phyloP scores from a whole-genome alignment of 2,888 invertebrate species.

The Macroteleia sp. region DNA sequence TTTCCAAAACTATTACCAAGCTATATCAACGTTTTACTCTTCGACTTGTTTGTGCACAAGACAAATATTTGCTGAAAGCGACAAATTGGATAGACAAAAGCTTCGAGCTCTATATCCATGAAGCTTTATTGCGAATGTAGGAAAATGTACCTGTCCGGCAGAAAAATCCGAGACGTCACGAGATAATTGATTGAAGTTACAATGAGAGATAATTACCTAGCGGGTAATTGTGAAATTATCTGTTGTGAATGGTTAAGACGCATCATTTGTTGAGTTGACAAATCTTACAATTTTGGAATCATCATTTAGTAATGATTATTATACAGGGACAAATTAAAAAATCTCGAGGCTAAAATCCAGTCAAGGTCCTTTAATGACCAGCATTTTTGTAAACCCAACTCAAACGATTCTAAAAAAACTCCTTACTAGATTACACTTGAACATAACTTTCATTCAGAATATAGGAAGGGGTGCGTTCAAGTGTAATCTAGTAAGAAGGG shows the following conservation, averaged over 20 bases:
- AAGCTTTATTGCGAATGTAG: neutral
- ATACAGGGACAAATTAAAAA: too few relatives aligned
- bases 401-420: too few relatives aligned
- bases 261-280: neutral
- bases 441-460: too few relatives aligned
- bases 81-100: slow-evolving; percentile 14
- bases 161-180: slow-evolving; percentile 17
- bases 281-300: neutral
- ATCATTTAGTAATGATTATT: too few relatives aligned
- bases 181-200: slow-evolving; percentile 12
- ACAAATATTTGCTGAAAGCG: slow-evolving; percentile 39
- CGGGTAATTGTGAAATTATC: slow-evolving; percentile 14
- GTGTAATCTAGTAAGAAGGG: too few relatives aligned
- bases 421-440: too few relatives aligned
- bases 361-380: too few relatives aligned
- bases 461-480: too few relatives aligned
- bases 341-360: too few relatives aligned
- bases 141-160: slow-evolving; percentile 24
- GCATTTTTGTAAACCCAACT: too few relatives aligned
- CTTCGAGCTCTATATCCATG: neutral
- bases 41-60: slow-evolving; percentile 48
- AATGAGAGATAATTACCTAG: slow-evolving; percentile 5
- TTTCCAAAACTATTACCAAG: slow-evolving; percentile 48
- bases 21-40: slow-evolving; percentile 52
- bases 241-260: neutral